Evolutionary conservation across 1,140 invertebrate genomes (phyloP).

Genomic region (Mylabris phalerata): DNA sequence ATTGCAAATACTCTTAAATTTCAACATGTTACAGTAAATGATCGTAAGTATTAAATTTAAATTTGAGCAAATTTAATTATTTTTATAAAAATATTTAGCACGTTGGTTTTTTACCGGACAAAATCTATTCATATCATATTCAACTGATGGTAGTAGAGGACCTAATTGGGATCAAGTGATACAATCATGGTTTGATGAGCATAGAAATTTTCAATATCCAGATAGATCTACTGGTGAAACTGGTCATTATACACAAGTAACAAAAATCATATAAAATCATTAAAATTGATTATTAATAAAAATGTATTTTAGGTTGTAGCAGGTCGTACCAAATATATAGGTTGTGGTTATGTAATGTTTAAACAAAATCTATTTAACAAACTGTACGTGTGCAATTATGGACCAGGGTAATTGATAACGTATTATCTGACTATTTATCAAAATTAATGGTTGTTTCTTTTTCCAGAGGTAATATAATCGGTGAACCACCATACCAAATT

Average conservation of each 20-base stretch:
- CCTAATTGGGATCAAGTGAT: conserved; percentile 6
- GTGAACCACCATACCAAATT: too few relatives aligned
- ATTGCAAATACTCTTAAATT: conserved; percentile 27
- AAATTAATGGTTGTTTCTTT: too few relatives aligned
- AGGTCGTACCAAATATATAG: neutral
- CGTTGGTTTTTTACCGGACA: too few relatives aligned
- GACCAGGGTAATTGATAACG: too few relatives aligned
- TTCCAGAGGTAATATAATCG: too few relatives aligned
- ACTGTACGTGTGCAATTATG: too few relatives aligned
- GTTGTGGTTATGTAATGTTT: neutral
- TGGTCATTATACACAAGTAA: conserved; percentile 23
- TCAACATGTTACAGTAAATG: conserved; percentile 20
- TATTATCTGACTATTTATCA: too few relatives aligned
- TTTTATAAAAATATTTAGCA: conserved; percentile 7
- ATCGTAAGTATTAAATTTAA: conserved; percentile 15
- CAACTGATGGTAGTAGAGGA: neutral
- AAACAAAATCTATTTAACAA: too few relatives aligned
- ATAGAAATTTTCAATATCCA: conserved; percentile 12
- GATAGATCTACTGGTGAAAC: conserved; percentile 6
- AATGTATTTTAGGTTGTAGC: neutral
- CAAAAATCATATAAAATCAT: neutral
- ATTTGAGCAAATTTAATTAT: conserved; percentile 2
- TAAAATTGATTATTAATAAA: neutral
- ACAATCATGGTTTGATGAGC: conserved; percentile 8
- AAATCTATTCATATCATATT: neutral